Conservation (phyloP, 2,888 invertebrate genomes). For the Dusona sp. region DNA sequence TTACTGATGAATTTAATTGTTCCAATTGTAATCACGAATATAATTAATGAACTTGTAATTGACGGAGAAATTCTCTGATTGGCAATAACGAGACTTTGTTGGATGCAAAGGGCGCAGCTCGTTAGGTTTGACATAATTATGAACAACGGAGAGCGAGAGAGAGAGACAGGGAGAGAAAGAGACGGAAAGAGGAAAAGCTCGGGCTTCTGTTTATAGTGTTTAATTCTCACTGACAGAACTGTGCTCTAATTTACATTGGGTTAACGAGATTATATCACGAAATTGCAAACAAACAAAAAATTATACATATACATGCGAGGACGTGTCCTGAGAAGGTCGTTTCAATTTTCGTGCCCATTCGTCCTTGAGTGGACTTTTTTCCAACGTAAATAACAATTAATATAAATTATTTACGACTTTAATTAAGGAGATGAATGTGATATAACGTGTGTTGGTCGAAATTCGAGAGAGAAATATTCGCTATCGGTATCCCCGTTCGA, state of each 20-base stretch:
- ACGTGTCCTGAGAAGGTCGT: not conserved
- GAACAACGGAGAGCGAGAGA: not conserved
- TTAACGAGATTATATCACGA: constrained; percentile 16
- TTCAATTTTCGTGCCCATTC: not conserved
- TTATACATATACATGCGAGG: not conserved
- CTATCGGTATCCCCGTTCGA: not conserved
- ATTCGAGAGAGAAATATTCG: not conserved
- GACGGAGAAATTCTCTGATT: not conserved
- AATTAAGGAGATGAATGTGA: not conserved
- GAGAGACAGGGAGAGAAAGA: not conserved
- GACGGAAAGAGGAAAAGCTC: constrained; percentile 6
- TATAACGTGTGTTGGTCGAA: not conserved
- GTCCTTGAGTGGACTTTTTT: not conserved
- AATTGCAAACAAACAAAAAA: not conserved
- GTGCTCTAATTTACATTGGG: constrained; percentile 1
- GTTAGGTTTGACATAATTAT: not conserved
- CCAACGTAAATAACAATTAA: not conserved
- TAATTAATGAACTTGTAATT: not conserved
- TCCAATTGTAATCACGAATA: not conserved
- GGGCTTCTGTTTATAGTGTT: constrained; percentile 47
- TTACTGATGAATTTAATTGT: not conserved
- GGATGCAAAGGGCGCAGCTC: not conserved
- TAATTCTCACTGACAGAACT: constrained; percentile 19
- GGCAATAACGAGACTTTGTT: not conserved
- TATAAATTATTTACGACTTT: not conserved